A percentile compares a stretch with the other conserved stretches of the same genome.
phyloP scores from a whole-genome alignment of 2,113 vertebrate species.

The Ramphastos sulfuratus region DNA sequence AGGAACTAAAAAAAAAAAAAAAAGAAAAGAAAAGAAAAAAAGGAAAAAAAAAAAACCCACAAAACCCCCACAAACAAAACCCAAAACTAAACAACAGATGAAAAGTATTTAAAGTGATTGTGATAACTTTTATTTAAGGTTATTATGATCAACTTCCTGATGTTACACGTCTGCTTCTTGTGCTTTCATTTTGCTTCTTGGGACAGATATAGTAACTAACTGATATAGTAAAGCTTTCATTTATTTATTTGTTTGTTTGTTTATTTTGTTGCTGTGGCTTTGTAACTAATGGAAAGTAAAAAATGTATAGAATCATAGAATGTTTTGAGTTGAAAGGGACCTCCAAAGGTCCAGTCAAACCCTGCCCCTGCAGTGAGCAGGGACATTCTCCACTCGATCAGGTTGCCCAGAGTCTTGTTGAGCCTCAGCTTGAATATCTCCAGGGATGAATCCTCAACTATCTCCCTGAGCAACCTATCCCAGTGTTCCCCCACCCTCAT shows the following conservation, averaged over 20 bases:
- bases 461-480: not conserved
- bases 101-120: not conserved
- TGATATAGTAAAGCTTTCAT: not conserved
- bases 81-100: not conserved
- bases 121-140: not conserved
- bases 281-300: not conserved
- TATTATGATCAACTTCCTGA: not conserved
- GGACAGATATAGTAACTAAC: not conserved
- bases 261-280: not conserved
- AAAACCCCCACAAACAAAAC: not conserved
- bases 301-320: not conserved
- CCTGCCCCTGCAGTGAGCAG: rapidly evolving
- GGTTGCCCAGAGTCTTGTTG: not conserved
- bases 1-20: not conserved
- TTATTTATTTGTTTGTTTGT: not conserved
- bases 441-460: rapidly evolving
- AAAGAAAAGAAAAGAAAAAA: not conserved
- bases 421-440: not conserved
- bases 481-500: no score
- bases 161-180: not conserved
- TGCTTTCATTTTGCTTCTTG: not conserved
- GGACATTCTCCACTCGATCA: not conserved
- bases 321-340: no score
- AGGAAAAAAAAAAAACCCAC: not conserved
- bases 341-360: no score